phyloP scores from a whole-genome alignment of 2,797 vertebrate genomes.

The Bovichtus diacanthus region DNA sequence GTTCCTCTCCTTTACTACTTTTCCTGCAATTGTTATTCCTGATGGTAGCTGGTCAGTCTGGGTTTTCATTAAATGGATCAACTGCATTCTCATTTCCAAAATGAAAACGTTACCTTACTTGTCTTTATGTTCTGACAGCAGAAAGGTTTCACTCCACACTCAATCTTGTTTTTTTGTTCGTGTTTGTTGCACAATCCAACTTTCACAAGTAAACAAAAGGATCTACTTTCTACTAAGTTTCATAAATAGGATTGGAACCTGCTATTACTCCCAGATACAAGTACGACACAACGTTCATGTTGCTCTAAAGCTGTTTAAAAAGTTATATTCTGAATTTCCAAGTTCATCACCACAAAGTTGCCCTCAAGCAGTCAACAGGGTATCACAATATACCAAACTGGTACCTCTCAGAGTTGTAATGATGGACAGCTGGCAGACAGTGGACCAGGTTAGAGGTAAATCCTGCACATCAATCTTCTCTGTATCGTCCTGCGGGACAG shows the following conservation, averaged over 20 bases:
- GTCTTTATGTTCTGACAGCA: background rate
- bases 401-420: background rate
- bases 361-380: constrained; percentile 20
- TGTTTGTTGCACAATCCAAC: background rate
- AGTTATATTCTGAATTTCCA: background rate
- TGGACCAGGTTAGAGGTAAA: constrained; percentile 6
- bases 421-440: background rate
- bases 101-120: constrained; percentile 32
- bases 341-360: background rate
- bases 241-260: background rate
- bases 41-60: constrained; percentile 30
- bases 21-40: constrained; percentile 50
- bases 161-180: background rate
- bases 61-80: constrained; percentile 47
- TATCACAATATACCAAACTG: background rate
- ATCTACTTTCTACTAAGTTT: background rate
- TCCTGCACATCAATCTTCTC: background rate
- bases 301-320: background rate
- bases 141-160: constrained; percentile 11
- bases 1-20: constrained; percentile 63
- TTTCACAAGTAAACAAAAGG: background rate
- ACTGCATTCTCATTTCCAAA: constrained; percentile 31
- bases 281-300: background rate
- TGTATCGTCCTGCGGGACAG: background rate
- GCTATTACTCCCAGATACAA: background rate